Evolutionary conservation across 1,140 invertebrate genomes (phyloP), one percentile per base, ranked within the genome.

Genomic region (Ditylenchus dipsaci): DNA sequence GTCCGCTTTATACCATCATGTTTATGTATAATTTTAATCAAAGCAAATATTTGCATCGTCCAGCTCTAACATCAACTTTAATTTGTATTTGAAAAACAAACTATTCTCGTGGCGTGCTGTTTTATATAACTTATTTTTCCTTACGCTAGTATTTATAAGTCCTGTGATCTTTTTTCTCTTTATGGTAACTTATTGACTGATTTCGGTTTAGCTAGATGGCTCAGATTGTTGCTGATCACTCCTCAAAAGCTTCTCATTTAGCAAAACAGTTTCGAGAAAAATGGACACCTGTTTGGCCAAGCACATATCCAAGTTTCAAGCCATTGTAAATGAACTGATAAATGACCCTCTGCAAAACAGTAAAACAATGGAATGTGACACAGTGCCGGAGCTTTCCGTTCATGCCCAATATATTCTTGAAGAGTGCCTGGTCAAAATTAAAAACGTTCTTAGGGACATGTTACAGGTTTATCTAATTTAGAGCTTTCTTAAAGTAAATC

Each of bases 391-490:
- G n/a, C 49, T 76, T n/a, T 74, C 72, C 3, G 67, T 76, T 11
- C 73, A 74, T 17, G 75, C 72, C 15, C 75, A 76, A 78, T 78
- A 63, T 42, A 60, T 75, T 3, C 23, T 76, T 17, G 43, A 57
- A 23, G 76, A 69, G 23, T 42, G 33, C 1, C 43, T 74, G 58
- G 63, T 64, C 9, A 79, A 74, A 45, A 49, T 75, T 19, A 76
- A 76, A 42, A 64, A 62, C 15, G 5, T 67, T 17, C 33, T 74
- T 13, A 63, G 47, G 15, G 74, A 77, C 21, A 75, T 75, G 74
- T 23, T 56, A 15, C 61, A 72, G 47, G 60, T n/a, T 27, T 66
- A 8, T 65, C 33, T n/a, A 7, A 66, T 66, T 15, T 8, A 53
- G 43, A 45, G 43, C 11, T 19, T 53, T 53, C 23, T 53, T 21